phyloP scores from a whole-genome alignment of 1,140 invertebrate genomes.

The Brachionus manjavacas region DNA sequence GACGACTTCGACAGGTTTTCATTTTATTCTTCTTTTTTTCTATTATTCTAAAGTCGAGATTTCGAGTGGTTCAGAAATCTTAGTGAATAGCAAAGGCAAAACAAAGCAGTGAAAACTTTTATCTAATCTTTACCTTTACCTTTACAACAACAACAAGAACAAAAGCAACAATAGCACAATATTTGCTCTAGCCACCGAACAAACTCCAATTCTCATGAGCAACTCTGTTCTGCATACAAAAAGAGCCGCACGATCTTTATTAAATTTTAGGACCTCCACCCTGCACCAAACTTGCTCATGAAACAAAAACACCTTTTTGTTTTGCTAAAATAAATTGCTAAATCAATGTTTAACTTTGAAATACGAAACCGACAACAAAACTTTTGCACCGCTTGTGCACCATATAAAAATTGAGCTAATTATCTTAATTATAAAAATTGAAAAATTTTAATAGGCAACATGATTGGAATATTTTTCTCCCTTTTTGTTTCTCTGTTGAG shows the following conservation, averaged over 20 bases:
- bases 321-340: constrained; percentile 5
- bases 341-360: neutral
- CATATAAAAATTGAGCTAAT: constrained; percentile 27
- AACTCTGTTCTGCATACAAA: neutral
- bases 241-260: constrained; percentile 9
- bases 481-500: neutral
- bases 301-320: constrained; percentile 9
- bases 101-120: neutral
- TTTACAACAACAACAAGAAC: neutral
- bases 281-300: neutral
- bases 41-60: neutral
- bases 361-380: constrained; percentile 7
- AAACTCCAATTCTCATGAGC: constrained; percentile 21
- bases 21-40: neutral
- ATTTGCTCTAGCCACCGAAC: constrained; percentile 1
- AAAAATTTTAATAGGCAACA: constrained; percentile 30
- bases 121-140: neutral
- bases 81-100: neutral
- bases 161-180: neutral
- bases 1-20: constrained; percentile 32
- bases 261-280: neutral
- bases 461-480: constrained; percentile 17
- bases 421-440: constrained; percentile 34
- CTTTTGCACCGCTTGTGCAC: neutral
- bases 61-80: neutral